These are phyloP conservation scores for Heteronetta atricapilla DNA, from an alignment of 2,113 vertebrate genomes.

Conservation along the genomic window DNA sequence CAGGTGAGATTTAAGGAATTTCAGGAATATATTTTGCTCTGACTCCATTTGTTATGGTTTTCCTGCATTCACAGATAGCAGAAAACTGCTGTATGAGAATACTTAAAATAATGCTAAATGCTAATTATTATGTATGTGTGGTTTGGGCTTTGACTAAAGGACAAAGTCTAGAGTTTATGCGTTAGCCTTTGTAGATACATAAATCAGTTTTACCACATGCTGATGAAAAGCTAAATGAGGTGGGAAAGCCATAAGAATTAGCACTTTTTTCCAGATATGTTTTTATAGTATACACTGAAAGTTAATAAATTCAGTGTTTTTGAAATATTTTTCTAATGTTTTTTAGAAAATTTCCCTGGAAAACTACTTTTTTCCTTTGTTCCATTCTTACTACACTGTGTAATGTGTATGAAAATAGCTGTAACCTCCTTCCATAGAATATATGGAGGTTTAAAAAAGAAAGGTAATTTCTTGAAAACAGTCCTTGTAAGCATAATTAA, in stretches of 20 bases:
- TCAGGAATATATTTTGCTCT: neutral
- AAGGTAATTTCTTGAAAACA: neutral
- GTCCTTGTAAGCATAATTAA: neutral
- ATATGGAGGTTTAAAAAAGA: neutral
- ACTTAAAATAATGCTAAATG: neutral
- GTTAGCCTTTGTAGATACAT: neutral
- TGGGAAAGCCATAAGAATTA: neutral
- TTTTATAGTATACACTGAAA: neutral
- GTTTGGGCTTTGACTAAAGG: neutral
- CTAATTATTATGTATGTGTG: neutral
- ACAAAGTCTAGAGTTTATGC: neutral
- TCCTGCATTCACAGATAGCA: neutral
- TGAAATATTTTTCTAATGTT: neutral
- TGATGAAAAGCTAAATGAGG: slow-evolving; percentile 28
- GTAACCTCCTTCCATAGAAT: neutral
- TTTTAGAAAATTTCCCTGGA: neutral
- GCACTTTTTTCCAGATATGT: fast-evolving
- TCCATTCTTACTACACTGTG: neutral
- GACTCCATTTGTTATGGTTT: slow-evolving; percentile 16
- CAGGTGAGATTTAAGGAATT: slow-evolving; percentile 73
- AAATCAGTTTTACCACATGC: slow-evolving; percentile 56
- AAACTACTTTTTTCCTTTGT: neutral
- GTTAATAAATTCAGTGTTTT: neutral
- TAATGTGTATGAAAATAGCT: neutral
- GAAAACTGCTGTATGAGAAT: neutral